Percentiles rank a stretch among this genome's conserved stretches.
Evolutionary conservation across 2,888 invertebrate species (phyloP).

Genomic region (Tachina fera): DNA sequence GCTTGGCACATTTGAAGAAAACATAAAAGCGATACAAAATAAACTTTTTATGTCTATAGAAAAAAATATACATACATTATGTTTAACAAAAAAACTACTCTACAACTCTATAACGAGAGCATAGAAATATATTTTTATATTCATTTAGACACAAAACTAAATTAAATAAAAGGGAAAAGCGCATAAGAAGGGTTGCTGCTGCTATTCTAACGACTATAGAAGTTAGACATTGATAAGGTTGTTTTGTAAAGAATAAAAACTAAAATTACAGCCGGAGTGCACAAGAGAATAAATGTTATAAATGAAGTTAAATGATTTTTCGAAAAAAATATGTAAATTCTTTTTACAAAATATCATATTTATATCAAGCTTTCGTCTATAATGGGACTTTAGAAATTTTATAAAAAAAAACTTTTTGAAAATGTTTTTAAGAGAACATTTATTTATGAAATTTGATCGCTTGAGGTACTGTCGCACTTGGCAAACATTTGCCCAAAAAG

Average conservation of each 20-base stretch:
- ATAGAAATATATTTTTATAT: constrained; percentile 46
- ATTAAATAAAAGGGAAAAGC: not conserved
- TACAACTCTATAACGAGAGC: constrained; percentile 22
- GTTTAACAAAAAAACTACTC: constrained; percentile 34
- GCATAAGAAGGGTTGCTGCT: constrained; percentile 10
- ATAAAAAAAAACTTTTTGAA: too few species aligned
- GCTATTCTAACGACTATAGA: not conserved
- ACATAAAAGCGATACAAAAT: constrained; percentile 42
- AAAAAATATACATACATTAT: not conserved
- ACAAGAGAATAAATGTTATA: not conserved
- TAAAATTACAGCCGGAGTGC: not conserved
- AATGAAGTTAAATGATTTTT: too few species aligned
- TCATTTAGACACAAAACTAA: constrained; percentile 33
- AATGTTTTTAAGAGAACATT: too few species aligned
- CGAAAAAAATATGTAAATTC: too few species aligned
- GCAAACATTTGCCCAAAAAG: too few species aligned
- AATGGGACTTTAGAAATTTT: too few species aligned
- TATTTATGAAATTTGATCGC: too few species aligned
- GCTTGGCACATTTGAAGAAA: constrained; percentile 31
- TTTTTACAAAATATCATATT: too few species aligned
- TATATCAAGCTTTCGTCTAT: too few species aligned
- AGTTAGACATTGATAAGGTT: constrained; percentile 53
- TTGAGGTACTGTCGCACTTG: too few species aligned
- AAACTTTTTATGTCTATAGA: constrained; percentile 26
- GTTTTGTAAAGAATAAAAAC: constrained; percentile 19